Evolutionary conservation across 2,797 vertebrate species (phyloP).

Genomic region (Ctenosaura bakeri): DNA sequence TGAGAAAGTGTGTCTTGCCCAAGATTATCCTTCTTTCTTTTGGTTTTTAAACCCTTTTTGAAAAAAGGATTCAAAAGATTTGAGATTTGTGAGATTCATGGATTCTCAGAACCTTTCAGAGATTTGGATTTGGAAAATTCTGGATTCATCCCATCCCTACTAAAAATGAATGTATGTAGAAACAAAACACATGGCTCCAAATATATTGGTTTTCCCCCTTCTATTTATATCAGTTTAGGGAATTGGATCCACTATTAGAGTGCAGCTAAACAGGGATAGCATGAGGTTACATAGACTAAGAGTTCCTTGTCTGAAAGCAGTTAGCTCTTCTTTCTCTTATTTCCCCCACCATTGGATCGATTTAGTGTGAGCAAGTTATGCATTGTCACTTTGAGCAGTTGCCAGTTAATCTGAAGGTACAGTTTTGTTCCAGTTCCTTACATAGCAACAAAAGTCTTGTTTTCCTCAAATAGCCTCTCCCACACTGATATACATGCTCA

Average conservation of each 20-base stretch:
- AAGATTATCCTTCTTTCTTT: too few species aligned
- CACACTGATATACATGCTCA: not conserved
- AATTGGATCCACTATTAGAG: not conserved
- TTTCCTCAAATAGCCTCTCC: conserved; percentile 4
- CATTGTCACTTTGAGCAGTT: conserved; percentile 4
- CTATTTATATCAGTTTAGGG: not conserved
- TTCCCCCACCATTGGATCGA: not conserved
- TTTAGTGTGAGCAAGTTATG: not conserved
- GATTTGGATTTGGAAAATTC: too few species aligned
- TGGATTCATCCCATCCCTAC: too few species aligned
- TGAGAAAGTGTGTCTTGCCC: too few species aligned
- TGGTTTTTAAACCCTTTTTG: too few species aligned
- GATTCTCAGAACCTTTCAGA: too few species aligned
- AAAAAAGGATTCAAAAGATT: too few species aligned
- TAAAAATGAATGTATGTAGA: not conserved
- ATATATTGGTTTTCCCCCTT: not conserved
- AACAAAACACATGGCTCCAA: not conserved
- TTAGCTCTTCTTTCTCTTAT: not conserved
- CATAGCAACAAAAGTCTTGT: not conserved
- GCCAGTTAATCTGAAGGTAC: not conserved
- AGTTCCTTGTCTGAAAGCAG: not conserved
- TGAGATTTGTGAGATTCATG: too few species aligned
- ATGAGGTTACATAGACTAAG: not conserved
- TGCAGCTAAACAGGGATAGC: not conserved
- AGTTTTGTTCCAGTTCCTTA: not conserved